Base-by-base conservation (phyloP, 1,140 invertebrate genomes). In the Orius laevigatus region DNA sequence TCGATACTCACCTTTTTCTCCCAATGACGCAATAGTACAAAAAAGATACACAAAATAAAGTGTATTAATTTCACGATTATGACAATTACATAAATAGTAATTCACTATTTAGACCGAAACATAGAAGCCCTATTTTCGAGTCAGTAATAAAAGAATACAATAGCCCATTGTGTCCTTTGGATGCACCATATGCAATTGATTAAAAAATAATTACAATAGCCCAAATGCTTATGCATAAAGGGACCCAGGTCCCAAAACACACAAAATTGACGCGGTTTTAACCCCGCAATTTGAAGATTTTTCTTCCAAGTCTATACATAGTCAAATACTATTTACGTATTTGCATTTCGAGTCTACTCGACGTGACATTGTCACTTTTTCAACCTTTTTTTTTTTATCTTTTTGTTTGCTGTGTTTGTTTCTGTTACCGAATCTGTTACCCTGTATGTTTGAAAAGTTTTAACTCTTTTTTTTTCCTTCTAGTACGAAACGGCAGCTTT, bases 81-180 rank as follows among this genome's bases (percentile, higher is more conserved):
- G 9, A 16, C 40, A 43, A 54, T 56, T 56, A 56, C 55, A 56
- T 56, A 49, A 55, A 56, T 56, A 56, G 55, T 56, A 56, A 53
- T 48, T 48, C 51, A 56, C 52, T 54, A 56, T 56, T 56, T 52
- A 48, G 39, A 33, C 35, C 46, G 38, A 33, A 48, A 41, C 32
- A 31, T 43, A 39, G 5, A 6, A 12, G 18, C 25, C 25, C 39
- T 46, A 49, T 34, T 49, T 47, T 48, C 45, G 36, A 47, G 46
- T 52, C 45, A 52, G 48, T 52, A 42, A 42, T 49, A 25, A 20
- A 49, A 38, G 19, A 36, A 34, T 52, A 39, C 52, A 56, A 56
- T 53, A 54, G 55, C 50, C 52, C 55, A 54, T 50, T 56, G 50
- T 45, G 50, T 36, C 42, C 39, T 9, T 33, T 16, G 38, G 49